Conservation (phyloP, 1,140 invertebrate species). For the Apocrypta bakeri region DNA sequence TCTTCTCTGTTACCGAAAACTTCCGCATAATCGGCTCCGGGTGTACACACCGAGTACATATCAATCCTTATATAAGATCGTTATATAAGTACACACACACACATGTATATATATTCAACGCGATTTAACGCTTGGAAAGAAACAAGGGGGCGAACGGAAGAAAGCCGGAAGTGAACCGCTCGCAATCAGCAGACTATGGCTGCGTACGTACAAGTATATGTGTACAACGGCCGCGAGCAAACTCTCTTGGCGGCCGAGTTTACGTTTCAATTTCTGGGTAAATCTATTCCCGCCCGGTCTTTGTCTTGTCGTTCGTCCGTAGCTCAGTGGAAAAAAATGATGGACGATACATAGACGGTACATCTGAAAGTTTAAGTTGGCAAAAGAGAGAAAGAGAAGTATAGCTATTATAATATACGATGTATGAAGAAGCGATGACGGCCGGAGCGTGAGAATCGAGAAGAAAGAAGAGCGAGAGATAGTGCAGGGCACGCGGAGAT, state of each 20-base stretch:
- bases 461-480: conserved; percentile 44
- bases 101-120: too few species aligned
- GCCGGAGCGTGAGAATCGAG: not conserved
- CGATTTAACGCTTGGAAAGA: not conserved
- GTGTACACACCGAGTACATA: not conserved
- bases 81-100: too few species aligned
- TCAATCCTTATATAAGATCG: too few species aligned
- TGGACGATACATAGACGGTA: conserved; percentile 43
- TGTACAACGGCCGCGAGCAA: not conserved
- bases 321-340: conserved; percentile 55
- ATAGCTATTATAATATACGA: too few species aligned
- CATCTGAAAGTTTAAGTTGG: not conserved
- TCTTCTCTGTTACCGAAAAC: not conserved
- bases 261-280: not conserved
- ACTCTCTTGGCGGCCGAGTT: not conserved
- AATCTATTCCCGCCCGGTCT: not conserved
- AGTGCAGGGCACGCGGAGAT: not conserved
- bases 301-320: not conserved
- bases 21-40: conserved; percentile 15
- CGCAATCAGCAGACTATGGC: not conserved
- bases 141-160: not conserved
- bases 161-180: not conserved
- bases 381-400: not conserved
- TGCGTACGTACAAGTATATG: not conserved
- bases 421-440: too few species aligned